Evolutionary conservation across 2,797 vertebrate genomes (phyloP).

Genomic region (Chaetodon trifasciatus): DNA sequence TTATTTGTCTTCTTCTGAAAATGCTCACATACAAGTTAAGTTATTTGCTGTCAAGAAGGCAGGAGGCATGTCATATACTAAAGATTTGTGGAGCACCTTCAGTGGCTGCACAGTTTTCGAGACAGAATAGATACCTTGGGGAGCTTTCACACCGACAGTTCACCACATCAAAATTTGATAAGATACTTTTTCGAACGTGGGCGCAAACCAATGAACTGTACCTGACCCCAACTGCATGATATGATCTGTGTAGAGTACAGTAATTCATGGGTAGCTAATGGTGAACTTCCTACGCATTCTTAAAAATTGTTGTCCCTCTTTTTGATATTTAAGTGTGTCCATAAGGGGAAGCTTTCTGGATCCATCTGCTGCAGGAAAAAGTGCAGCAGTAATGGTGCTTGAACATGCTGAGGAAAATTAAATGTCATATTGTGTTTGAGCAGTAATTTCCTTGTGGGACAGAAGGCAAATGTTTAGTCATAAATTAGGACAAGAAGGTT

Average conservation of each 20-base stretch:
- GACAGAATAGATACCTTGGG: conserved; percentile 49
- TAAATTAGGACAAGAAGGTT: not conserved
- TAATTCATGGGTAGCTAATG: not conserved
- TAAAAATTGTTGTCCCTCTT: not conserved
- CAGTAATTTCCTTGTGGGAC: not conserved
- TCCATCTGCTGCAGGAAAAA: not conserved
- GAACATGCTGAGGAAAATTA: not conserved
- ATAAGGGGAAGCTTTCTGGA: not conserved
- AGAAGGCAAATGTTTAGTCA: not conserved
- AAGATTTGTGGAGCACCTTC: conserved; percentile 64
- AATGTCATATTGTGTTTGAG: not conserved
- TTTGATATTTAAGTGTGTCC: not conserved
- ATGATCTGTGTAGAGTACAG: not conserved
- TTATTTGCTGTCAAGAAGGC: conserved; percentile 70
- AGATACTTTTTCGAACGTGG: not conserved
- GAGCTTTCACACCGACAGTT: conserved; percentile 44
- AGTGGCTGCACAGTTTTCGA: conserved; percentile 48
- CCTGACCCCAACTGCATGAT: not conserved
- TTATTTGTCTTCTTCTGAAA: conserved; percentile 76
- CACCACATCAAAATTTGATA: conserved; percentile 24
- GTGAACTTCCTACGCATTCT: not conserved
- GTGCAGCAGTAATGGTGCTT: not conserved
- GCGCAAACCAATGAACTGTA: conserved; percentile 13
- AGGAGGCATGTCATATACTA: conserved; percentile 61
- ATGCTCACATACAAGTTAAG: conserved; percentile 65